Conservation (phyloP, 1,140 invertebrate genomes). For the Proctacanthus coquilletti region DNA sequence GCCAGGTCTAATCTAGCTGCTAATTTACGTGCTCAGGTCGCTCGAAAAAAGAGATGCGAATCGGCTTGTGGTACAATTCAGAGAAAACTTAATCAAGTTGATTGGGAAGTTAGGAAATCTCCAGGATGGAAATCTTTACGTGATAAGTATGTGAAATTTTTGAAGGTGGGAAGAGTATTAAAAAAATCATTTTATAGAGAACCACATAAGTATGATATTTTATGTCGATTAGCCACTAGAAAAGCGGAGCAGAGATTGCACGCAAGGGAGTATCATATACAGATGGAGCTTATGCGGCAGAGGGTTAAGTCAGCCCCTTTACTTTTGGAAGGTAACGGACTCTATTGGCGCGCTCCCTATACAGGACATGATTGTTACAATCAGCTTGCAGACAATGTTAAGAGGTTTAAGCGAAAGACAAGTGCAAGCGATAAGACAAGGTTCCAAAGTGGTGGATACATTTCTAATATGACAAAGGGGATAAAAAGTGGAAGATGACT, state of each 20-base stretch:
- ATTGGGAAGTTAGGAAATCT: slow-evolving; percentile 28
- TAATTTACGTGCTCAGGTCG: slow-evolving; percentile 21
- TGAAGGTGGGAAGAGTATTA: too few species aligned
- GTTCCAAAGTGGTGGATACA: too few species aligned
- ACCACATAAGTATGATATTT: slow-evolving; percentile 21
- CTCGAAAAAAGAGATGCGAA: slow-evolving; percentile 19
- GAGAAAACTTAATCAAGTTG: slow-evolving; percentile 6
- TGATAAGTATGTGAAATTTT: too few species aligned
- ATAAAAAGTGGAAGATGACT: too few species aligned
- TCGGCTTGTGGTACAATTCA: slow-evolving; percentile 6
- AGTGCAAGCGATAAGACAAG: too few species aligned
- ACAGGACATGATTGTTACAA: too few species aligned
- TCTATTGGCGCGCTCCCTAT: too few species aligned
- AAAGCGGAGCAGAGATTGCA: slow-evolving; percentile 25
- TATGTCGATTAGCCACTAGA: slow-evolving; percentile 24
- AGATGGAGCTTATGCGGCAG: slow-evolving; percentile 27
- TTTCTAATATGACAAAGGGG: too few species aligned
- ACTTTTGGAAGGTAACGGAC: slow-evolving; percentile 22
- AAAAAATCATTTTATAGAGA: slow-evolving; percentile 16
- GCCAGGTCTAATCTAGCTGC: slow-evolving; percentile 26
- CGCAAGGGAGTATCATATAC: slow-evolving; percentile 23
- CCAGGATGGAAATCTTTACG: slow-evolving; percentile 27
- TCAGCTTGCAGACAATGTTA: too few species aligned
- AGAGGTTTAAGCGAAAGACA: too few species aligned
- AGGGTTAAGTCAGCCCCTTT: slow-evolving; percentile 26